A percentile compares a stretch with the other conserved stretches of the same genome.
phyloP scores from a whole-genome alignment of 2,888 invertebrate genomes.

The Mythimna vitellina region DNA sequence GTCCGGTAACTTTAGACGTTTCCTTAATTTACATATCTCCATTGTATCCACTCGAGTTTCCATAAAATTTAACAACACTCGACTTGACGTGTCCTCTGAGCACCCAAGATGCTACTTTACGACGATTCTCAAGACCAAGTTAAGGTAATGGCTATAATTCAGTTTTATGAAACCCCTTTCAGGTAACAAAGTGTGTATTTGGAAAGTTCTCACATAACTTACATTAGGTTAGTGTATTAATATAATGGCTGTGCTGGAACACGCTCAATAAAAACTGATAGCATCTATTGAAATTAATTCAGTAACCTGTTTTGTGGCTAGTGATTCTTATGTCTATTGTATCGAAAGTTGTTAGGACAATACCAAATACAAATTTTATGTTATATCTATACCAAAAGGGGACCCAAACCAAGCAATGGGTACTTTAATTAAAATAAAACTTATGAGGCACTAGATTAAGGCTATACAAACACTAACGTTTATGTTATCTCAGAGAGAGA shows the following conservation, averaged over 20 bases:
- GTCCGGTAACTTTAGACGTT: conserved; percentile 71
- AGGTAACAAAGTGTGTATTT: conserved; percentile 87
- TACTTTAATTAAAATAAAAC: conserved; percentile 8
- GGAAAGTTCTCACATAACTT: conserved; percentile 84
- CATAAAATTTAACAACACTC: conserved; percentile 88
- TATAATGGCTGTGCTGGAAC: conserved; percentile 48
- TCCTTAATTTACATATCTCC: conserved; percentile 85
- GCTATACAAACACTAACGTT: conserved; percentile 17
- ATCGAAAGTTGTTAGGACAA: conserved; percentile 57
- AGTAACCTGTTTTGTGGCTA: conserved; percentile 44
- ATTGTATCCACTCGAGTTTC: conserved; percentile 84
- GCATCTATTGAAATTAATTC: conserved; percentile 50
- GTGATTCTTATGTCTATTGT: conserved; percentile 75
- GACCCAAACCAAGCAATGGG: background rate
- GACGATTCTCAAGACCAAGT: conserved; percentile 86
- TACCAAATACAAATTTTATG: conserved; percentile 48
- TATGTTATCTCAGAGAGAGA: conserved; percentile 44
- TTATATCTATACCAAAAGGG: conserved; percentile 30
- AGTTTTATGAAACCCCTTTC: conserved; percentile 89
- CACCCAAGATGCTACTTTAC: conserved; percentile 87
- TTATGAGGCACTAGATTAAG: conserved; percentile 11
- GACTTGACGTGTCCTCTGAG: conserved; percentile 85
- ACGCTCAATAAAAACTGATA: conserved; percentile 46
- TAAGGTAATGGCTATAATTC: conserved; percentile 89
- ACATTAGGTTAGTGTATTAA: conserved; percentile 69